A percentile compares a stretch with the other conserved stretches of the same genome.
phyloP scores from a whole-genome alignment of 2,888 invertebrate species.

The Endomychus coccineus region DNA sequence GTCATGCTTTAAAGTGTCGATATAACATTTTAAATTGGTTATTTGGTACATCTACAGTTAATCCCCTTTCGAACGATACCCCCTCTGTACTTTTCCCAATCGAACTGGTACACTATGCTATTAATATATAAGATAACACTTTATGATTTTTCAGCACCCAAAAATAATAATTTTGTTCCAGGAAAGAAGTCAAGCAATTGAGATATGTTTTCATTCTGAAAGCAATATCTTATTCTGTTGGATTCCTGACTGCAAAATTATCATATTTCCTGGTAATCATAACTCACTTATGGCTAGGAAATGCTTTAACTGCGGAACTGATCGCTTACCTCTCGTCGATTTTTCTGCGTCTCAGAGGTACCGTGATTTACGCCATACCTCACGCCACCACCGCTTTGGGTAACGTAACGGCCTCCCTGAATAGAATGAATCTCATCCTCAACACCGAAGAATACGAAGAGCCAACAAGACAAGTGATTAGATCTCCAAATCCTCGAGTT shows the following conservation, averaged over 20 bases:
- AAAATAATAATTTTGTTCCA: no score
- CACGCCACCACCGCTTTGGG: constrained; percentile 73
- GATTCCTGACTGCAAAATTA: constrained; percentile 32
- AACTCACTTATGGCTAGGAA: constrained; percentile 61
- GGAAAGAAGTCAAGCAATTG: constrained; percentile 58
- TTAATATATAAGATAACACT: no score
- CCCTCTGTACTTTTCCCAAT: no score
- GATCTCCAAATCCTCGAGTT: constrained; percentile 22
- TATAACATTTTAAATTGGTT: no score
- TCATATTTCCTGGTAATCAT: constrained; percentile 38
- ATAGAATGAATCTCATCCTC: constrained; percentile 56
- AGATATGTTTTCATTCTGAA: constrained; percentile 33
- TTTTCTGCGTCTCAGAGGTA: constrained; percentile 76
- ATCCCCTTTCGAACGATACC: no score
- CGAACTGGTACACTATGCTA: no score
- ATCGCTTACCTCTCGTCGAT: constrained; percentile 87
- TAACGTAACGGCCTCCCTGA: constrained; percentile 68
- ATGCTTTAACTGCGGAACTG: constrained; percentile 69
- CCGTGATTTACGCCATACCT: constrained; percentile 85
- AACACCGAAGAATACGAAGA: constrained; percentile 40
- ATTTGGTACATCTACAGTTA: no score
- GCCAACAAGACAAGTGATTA: constrained; percentile 15
- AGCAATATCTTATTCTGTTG: constrained; percentile 30
- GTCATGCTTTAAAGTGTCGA: no score
- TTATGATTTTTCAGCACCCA: no score